A percentile compares a stretch with the other conserved stretches of the same genome.
Evolutionary conservation across 2,888 invertebrate species (phyloP).

Genomic region (Thecocarcelia acutangulata): DNA sequence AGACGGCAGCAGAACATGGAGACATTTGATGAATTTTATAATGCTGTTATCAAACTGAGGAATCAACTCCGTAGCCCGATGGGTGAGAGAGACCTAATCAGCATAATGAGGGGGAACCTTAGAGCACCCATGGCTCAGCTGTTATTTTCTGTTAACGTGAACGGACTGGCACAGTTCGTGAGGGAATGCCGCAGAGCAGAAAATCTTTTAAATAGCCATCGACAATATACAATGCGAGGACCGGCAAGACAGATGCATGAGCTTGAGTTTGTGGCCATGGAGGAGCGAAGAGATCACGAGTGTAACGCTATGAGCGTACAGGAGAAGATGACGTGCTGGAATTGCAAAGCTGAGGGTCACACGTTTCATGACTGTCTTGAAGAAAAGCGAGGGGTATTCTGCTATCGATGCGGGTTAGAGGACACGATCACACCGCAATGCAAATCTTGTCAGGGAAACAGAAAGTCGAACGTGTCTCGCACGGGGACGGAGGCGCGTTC

Average conservation of each 20-base stretch:
- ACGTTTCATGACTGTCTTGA: no score
- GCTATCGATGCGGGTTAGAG: slow-evolving; percentile 9
- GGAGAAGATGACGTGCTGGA: not conserved
- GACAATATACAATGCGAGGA: not conserved
- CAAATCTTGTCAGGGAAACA: not conserved
- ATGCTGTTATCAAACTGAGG: not conserved
- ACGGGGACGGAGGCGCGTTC: not conserved
- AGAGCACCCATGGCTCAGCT: no score
- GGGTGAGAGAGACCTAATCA: no score
- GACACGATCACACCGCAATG: not conserved
- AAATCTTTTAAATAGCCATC: not conserved
- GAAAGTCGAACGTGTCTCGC: not conserved
- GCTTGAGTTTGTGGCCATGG: not conserved
- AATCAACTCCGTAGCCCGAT: not conserved
- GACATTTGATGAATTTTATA: slow-evolving; percentile 13
- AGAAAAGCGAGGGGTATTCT: not conserved
- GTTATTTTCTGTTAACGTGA: no score
- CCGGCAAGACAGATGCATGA: not conserved
- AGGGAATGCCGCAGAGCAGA: no score
- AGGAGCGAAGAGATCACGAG: no score
- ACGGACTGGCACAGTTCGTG: no score
- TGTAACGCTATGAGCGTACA: no score
- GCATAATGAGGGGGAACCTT: no score
- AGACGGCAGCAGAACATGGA: not conserved
- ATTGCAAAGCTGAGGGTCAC: no score